These are phyloP conservation scores for Drosophila yakuba DNA, from an alignment of 1,140 invertebrate species.

Conservation along the genomic window DNA sequence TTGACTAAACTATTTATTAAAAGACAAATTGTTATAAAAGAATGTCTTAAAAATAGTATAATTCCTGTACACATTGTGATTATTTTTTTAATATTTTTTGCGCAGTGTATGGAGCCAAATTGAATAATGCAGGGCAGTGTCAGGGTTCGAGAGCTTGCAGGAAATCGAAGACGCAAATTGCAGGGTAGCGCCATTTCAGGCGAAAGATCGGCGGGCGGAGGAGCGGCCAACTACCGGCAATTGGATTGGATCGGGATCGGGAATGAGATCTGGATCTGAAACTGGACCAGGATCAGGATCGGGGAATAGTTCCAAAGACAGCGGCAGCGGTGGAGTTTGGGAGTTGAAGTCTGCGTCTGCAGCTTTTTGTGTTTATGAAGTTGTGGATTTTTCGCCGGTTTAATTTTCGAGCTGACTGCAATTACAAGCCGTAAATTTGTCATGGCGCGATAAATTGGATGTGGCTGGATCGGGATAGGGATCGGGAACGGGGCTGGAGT, in stretches of 20 bases:
- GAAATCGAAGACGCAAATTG: conserved; percentile 77
- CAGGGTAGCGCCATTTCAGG: conserved; percentile 63
- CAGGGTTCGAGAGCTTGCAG: conserved; percentile 50
- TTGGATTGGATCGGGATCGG: conserved; percentile 10
- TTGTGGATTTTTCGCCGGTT: conserved; percentile 74
- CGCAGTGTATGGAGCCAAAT: conserved; percentile 6
- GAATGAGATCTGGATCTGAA: conserved; percentile 10
- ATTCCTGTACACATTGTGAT: too few relatives aligned
- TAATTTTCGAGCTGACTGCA: conserved; percentile 76
- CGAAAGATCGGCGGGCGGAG: conserved; percentile 29
- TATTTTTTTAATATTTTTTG: too few relatives aligned
- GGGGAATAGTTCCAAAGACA: neutral
- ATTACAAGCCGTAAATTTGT: conserved; percentile 83
- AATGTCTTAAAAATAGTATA: too few relatives aligned
- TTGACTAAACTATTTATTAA: too few relatives aligned
- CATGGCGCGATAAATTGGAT: conserved; percentile 79
- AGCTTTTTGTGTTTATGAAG: conserved; percentile 69
- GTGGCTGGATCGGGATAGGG: neutral
- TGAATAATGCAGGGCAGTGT: conserved; percentile 38
- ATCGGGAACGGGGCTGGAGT: conserved; percentile 1
- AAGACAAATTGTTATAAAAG: too few relatives aligned
- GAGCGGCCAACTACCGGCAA: conserved; percentile 4
- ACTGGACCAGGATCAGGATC: neutral
- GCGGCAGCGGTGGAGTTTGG: neutral
- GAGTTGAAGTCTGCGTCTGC: conserved; percentile 7